These are phyloP conservation scores for Hirudinaria manillensis DNA, from an alignment of 2,888 invertebrate genomes.

Conservation along the genomic window DNA sequence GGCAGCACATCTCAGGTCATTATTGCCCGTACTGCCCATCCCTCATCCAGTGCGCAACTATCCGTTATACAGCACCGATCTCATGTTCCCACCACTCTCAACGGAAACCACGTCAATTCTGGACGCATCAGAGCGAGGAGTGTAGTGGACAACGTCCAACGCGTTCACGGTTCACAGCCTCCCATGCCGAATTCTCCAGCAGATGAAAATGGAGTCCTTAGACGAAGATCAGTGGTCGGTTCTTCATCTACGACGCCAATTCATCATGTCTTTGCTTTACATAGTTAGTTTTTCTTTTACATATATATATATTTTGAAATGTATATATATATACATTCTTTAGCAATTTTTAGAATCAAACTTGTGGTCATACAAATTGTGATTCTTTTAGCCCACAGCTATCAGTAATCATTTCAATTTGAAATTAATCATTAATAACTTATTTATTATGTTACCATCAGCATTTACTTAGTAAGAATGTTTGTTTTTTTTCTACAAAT, in stretches of 20 bases:
- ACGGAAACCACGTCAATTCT: not conserved
- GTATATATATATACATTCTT: too few species aligned
- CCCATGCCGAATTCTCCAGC: not conserved
- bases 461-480: too few species aligned
- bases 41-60: not conserved
- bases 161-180: not conserved
- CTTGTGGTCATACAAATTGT: too few species aligned
- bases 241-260: not conserved
- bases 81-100: conserved; percentile 1
- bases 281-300: not conserved
- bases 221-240: conserved; percentile 4
- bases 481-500: too few species aligned
- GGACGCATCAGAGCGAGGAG: not conserved
- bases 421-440: too few species aligned
- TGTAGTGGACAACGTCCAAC: conserved; percentile 1
- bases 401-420: too few species aligned
- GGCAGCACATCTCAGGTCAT: not conserved
- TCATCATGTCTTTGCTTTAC: conserved; percentile 12
- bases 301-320: too few species aligned
- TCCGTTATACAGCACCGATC: conserved; percentile 3
- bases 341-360: too few species aligned
- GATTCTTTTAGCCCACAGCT: too few species aligned
- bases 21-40: not conserved
- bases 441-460: too few species aligned
- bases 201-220: not conserved